Percentiles rank a stretch among this genome's conserved stretches.
phyloP scores from a whole-genome alignment of 2,888 invertebrate genomes.

The Aradus depressus region DNA sequence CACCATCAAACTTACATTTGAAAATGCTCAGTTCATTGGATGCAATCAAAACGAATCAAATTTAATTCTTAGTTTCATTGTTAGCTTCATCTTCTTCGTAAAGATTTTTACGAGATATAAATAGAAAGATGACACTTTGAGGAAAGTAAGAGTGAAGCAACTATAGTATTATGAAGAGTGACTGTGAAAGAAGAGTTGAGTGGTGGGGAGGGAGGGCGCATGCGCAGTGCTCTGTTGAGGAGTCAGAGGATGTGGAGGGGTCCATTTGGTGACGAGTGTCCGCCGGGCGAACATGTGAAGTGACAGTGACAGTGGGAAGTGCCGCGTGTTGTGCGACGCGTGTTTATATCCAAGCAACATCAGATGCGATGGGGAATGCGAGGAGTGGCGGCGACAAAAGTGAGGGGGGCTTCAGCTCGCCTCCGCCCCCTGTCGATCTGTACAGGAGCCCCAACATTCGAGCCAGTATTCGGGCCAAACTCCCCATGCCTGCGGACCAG shows the following conservation, averaged over 20 bases:
- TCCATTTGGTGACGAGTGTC: constrained; percentile 9
- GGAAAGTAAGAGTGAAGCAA: neutral
- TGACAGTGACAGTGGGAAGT: neutral
- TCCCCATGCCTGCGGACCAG: constrained; percentile 80
- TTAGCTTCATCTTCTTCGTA: too few species aligned
- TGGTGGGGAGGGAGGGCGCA: constrained; percentile 1
- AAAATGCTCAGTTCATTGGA: too few species aligned
- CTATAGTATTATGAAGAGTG: neutral
- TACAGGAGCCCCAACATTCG: constrained; percentile 32
- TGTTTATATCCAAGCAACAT: neutral
- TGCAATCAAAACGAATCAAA: too few species aligned
- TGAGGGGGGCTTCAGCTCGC: too few species aligned
- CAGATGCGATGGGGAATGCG: constrained; percentile 28
- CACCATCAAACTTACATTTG: too few species aligned
- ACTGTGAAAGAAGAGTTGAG: neutral
- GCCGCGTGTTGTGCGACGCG: constrained; percentile 5
- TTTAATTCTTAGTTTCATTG: too few species aligned
- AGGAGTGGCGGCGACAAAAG: constrained; percentile 28
- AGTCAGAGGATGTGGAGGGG: neutral
- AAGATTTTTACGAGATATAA: too few species aligned
- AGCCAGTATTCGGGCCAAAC: constrained; percentile 41
- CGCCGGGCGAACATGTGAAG: neutral
- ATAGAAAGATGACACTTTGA: neutral
- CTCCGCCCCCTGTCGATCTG: constrained; percentile 32
- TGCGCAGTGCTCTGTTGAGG: neutral